Evolutionary conservation across 2,888 invertebrate species (phyloP).

Genomic region (Drosophila picticornis): DNA sequence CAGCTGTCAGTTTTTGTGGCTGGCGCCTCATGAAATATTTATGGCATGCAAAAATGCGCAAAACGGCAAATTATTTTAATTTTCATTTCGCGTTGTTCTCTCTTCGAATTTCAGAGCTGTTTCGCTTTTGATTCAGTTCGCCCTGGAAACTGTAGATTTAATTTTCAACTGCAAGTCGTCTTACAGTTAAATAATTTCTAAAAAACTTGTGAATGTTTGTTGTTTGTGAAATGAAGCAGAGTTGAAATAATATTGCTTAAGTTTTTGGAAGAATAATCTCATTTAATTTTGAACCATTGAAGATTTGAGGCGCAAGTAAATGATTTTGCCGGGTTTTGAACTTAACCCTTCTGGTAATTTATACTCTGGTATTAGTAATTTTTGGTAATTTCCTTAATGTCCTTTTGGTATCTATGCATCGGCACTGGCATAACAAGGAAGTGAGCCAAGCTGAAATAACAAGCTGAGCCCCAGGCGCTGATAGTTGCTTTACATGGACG

Average conservation of each 20-base stretch:
- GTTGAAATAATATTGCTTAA: background rate
- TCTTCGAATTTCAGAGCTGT: slow-evolving; percentile 19
- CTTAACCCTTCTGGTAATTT: slow-evolving; percentile 55
- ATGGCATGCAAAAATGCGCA: slow-evolving; percentile 66
- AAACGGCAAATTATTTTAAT: slow-evolving; percentile 62
- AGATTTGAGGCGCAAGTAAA: slow-evolving; percentile 1
- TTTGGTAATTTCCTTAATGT: slow-evolving; percentile 82
- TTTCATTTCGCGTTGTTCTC: slow-evolving; percentile 28
- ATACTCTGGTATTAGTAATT: slow-evolving; percentile 64
- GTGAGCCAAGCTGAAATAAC: slow-evolving; percentile 63
- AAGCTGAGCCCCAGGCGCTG: slow-evolving; percentile 72
- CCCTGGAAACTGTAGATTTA: background rate
- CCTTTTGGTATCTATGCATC: slow-evolving; percentile 55
- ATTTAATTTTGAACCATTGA: background rate
- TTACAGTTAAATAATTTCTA: background rate
- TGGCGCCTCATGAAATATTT: slow-evolving; percentile 75
- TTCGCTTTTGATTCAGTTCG: slow-evolving; percentile 3
- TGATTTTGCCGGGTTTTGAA: slow-evolving; percentile 2
- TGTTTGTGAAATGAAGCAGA: background rate
- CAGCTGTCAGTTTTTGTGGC: slow-evolving; percentile 76
- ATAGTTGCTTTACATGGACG: slow-evolving; percentile 74
- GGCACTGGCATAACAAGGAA: slow-evolving; percentile 62
- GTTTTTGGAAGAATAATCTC: background rate
- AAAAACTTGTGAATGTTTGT: background rate
- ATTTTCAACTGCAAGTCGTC: background rate